phyloP scores from a whole-genome alignment of 2,888 invertebrate species.

The Tinea pellionella region DNA sequence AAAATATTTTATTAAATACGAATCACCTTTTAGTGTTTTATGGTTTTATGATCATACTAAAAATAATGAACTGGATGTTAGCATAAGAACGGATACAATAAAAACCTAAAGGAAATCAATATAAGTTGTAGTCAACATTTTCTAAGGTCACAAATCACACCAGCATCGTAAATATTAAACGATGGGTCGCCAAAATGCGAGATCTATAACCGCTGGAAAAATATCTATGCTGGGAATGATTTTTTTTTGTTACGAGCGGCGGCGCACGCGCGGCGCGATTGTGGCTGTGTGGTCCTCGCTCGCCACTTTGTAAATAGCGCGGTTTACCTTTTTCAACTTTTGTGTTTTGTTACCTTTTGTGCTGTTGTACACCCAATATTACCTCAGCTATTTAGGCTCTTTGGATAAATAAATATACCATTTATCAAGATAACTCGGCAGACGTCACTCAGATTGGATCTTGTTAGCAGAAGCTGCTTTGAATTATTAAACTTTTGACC shows the following conservation, averaged over 20 bases:
- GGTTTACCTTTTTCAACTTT: conserved; percentile 71
- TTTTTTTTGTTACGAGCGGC: conserved; percentile 50
- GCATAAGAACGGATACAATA: conserved; percentile 4
- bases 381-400: conserved; percentile 70
- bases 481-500: background rate
- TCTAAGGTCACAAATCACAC: conserved; percentile 69
- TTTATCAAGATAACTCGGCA: conserved; percentile 68
- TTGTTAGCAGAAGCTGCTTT: conserved; percentile 9
- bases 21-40: background rate
- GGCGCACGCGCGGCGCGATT: conserved; percentile 69
- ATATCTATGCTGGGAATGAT: conserved; percentile 62
- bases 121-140: conserved; percentile 60
- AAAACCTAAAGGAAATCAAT: conserved; percentile 39
- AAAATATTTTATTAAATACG: background rate
- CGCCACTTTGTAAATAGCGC: conserved; percentile 71
- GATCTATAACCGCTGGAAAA: conserved; percentile 47
- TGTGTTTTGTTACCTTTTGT: conserved; percentile 71
- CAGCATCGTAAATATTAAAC: conserved; percentile 45
- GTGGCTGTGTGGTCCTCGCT: conserved; percentile 68
- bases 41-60: background rate
- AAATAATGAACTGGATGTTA: conserved; percentile 8
- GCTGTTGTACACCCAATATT: conserved; percentile 69
- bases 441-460: conserved; percentile 30
- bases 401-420: conserved; percentile 69
- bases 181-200: conserved; percentile 42